Evolutionary conservation across 2,797 vertebrate genomes (phyloP).

Genomic region (Acanthornis magna): DNA sequence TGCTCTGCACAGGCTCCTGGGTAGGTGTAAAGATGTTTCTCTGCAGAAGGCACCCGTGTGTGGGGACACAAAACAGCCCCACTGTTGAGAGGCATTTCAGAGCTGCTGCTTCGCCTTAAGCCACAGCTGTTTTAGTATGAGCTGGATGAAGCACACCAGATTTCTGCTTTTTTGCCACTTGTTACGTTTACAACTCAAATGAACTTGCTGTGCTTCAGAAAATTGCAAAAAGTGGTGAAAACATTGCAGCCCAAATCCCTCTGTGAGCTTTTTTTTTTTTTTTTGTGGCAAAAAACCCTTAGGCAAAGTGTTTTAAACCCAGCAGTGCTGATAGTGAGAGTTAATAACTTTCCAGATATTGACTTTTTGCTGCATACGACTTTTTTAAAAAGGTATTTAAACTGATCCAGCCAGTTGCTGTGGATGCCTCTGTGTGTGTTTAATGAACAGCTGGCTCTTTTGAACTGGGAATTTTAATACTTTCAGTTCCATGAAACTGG

Average conservation of each 20-base stretch:
- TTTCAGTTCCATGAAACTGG: conserved; percentile 47
- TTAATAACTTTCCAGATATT: conserved; percentile 18
- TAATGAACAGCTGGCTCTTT: conserved; percentile 61
- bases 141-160: background rate
- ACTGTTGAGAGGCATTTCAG: conserved; percentile 31
- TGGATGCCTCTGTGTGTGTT: background rate
- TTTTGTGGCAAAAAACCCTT: background rate
- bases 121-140: background rate
- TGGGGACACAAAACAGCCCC: conserved; percentile 53
- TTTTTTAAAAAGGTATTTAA: background rate
- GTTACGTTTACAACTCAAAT: background rate
- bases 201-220: conserved; percentile 34
- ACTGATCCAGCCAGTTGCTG: background rate
- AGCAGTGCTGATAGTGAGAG: background rate
- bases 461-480: conserved; percentile 52
- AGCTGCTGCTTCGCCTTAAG: background rate
- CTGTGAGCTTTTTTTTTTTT: background rate
- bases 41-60: conserved; percentile 36
- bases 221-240: background rate
- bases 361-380: background rate
- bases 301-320: conserved; percentile 1
- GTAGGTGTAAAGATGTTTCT: conserved; percentile 42
- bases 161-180: conserved; percentile 17
- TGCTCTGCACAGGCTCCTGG: background rate
- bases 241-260: background rate